Percentiles rank a stretch among this genome's conserved stretches.
phyloP scores from a whole-genome alignment of 2,113 vertebrate genomes.

The Peromyscus maniculatus region DNA sequence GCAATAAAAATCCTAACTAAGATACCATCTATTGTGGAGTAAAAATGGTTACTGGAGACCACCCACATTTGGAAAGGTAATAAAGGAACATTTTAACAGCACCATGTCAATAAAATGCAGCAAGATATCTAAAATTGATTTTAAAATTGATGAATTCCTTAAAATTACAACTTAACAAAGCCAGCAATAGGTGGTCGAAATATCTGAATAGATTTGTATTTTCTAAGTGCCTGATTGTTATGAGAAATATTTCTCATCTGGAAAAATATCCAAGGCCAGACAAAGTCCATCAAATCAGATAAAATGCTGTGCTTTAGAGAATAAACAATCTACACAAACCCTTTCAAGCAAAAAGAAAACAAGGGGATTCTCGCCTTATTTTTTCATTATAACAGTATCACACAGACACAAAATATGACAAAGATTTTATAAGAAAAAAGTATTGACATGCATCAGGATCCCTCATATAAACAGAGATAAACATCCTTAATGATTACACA shows the following conservation, averaged over 20 bases:
- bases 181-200: neutral
- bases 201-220: conserved; percentile 1
- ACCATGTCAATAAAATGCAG: neutral
- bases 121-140: neutral
- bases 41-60: neutral
- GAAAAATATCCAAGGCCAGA: neutral
- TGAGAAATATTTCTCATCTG: neutral
- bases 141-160: neutral
- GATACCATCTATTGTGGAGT: neutral
- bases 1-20: neutral
- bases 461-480: neutral
- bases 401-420: neutral
- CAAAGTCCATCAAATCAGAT: conserved; percentile 17
- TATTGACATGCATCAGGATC: neutral
- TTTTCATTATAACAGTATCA: neutral
- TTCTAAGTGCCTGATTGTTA: conserved; percentile 39
- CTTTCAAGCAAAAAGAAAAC: conserved; percentile 1
- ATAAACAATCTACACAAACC: neutral
- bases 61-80: neutral
- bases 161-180: conserved; percentile 9
- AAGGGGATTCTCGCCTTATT: neutral
- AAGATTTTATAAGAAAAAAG: neutral
- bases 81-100: neutral
- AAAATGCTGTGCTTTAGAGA: conserved; percentile 13
- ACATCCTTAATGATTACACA: neutral